Base-by-base conservation (phyloP, 2,113 vertebrate species). In the Fulica atra region DNA sequence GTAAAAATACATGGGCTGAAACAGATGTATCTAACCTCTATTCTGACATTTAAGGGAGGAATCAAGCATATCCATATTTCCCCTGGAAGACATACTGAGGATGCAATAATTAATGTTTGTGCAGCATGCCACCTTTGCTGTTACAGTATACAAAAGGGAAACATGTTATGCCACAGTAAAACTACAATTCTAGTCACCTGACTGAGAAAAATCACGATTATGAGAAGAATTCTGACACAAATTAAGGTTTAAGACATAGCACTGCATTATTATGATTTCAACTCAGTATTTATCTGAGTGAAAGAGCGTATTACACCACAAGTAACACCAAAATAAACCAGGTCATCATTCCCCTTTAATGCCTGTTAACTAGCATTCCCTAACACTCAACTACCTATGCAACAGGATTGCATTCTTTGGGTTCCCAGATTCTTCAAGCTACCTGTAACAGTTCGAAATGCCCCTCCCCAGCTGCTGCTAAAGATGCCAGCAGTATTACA, bases 221-320 rank as follows among this genome's bases (percentile, higher is more conserved):
- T 10, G 5, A 44, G 56, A 46, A 59, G 46, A 70, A 81, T 4
- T 10, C 1, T 18, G 72, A 40, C 65, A 81, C 54, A 56, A 50
- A 61, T 51, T 24, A 77, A 33, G 51, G 60, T 20, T n/a, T 24
- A 23, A 65, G 81, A n/a, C 70, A 31, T 2, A 51, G 40, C 64
- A 38, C 36, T 23, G 54, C 31, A 23, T 33, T 63, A 28, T 14
- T 28, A 24, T 2, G 18, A 35, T 24, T 24, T 48, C 56, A 80
- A 10, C 46, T 44, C 51, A 23, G 0, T 10, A 24, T 56, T 77
- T 61, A 63, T 16, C 35, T 0, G 21, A 65, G 46, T 4, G 15
- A 28, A 53, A 46, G 54, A 1, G 0, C 2, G 0, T 16, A 8
- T 14, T 17, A 25, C 48, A 5, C 36, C 44, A 46, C 44, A 46